Base-by-base conservation (phyloP, 2,888 invertebrate species). In the Coecobrya sp. region DNA sequence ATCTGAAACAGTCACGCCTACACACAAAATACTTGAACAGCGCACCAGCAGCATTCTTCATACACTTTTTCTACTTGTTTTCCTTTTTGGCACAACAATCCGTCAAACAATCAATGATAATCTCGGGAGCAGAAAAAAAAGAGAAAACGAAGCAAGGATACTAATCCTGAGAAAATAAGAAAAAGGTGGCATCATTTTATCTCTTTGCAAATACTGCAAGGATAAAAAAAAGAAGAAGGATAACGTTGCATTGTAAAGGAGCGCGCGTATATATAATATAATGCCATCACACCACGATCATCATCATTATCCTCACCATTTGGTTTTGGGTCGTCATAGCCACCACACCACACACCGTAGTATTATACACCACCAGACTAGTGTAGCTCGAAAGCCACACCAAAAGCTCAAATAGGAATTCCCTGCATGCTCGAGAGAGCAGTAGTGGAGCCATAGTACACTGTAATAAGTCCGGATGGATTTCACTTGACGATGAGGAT, bases 381-480 rank as follows among this genome's bases (percentile, higher is more conserved):
- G 19, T 19, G 19, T n/a, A 19, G 5, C 55, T 19, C 55, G n/a
- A 55, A 55, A 55, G 13, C 55, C 19, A 55, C n/a, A 19, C 10
- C 13, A 10, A 49, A 49, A 62, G 62, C 62, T 62, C 62, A 62
- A 55, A 27, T 68, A 68, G 13, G 13, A 42, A 76, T 76, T 76
- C 49, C 45, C 76, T 76, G 76, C 42, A 76, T 76, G 76, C 49
- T 49, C 76, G 30, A 76, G 19, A 30, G 16, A 68, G 27, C 25
- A 68, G 68, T 27, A 68, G 30, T 27, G 16, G 30, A 68, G 30
- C 25, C 27, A 68, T 65, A 36, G 73, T 10, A 73, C 73, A 73
- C 55, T 59, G 36, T 30, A 82, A 59, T 42, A 82, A 79, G 49
- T 79, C 79, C 79, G 79, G 79, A 79, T 52, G 79, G 79, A 79